These are phyloP conservation scores for Brachynemurus nebulosus DNA, from an alignment of 2,888 invertebrate species.

Conservation along the genomic window DNA sequence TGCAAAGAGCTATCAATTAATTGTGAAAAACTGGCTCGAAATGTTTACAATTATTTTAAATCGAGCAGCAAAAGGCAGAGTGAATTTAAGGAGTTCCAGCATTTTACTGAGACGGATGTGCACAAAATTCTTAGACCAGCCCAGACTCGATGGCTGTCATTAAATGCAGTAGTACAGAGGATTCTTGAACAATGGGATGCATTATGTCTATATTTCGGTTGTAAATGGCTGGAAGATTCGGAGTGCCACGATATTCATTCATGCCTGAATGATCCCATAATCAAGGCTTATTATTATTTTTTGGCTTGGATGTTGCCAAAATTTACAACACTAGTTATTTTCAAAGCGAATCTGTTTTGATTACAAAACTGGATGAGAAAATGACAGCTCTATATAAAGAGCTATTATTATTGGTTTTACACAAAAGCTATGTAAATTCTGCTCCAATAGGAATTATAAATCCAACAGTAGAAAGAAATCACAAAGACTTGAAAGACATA, in stretches of 20 bases:
- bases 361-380: too few relatives aligned
- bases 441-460: too few relatives aligned
- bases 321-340: too few relatives aligned
- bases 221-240: too few relatives aligned
- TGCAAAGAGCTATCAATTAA: too few relatives aligned
- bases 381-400: too few relatives aligned
- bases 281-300: conserved; percentile 10
- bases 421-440: too few relatives aligned
- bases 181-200: not conserved
- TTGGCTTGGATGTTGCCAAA: conserved; percentile 14
- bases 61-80: conserved; percentile 20
- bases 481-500: too few relatives aligned
- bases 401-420: too few relatives aligned
- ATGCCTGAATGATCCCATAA: conserved; percentile 3
- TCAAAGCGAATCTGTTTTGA: too few relatives aligned
- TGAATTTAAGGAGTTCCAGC: conserved; percentile 20
- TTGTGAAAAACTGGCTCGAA: conserved; percentile 17
- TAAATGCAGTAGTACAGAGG: conserved; percentile 1
- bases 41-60: conserved; percentile 23
- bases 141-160: conserved; percentile 8
- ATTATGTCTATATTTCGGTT: not conserved
- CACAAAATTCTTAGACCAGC: conserved; percentile 3
- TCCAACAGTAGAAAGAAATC: too few relatives aligned
- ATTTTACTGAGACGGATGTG: conserved; percentile 11
- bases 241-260: not conserved